phyloP scores from a whole-genome alignment of 2,113 vertebrate genomes.

The Perca flavescens region DNA sequence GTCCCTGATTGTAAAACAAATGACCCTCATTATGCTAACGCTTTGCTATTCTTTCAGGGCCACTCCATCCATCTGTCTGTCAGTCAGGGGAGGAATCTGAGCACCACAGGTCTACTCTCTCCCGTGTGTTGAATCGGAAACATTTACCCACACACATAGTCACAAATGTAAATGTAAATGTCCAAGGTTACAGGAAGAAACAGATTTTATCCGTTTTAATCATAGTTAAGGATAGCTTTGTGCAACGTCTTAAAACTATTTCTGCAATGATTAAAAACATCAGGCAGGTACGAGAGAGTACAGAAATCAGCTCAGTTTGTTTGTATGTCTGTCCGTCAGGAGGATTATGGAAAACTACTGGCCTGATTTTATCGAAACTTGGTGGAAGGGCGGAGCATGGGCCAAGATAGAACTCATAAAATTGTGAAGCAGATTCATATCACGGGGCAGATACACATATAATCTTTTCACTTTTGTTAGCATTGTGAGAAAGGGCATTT shows the following conservation, averaged over 20 bases:
- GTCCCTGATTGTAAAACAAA: conserved; percentile 17
- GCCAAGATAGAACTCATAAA: no score
- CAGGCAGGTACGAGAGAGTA: background rate
- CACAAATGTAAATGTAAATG: background rate
- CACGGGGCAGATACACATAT: no score
- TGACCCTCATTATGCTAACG: conserved; percentile 23
- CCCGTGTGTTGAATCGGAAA: background rate
- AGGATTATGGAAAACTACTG: no score
- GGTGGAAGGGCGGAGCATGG: no score
- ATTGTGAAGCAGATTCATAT: no score
- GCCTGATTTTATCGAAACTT: no score
- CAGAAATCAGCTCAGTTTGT: background rate
- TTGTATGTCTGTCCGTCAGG: no score
- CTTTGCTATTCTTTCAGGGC: conserved; percentile 4
- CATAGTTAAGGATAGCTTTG: background rate
- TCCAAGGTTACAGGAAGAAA: background rate
- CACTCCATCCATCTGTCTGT: conserved; percentile 1
- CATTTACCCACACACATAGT: background rate
- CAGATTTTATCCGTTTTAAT: background rate
- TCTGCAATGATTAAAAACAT: background rate
- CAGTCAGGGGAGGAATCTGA: background rate
- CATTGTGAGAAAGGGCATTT: no score
- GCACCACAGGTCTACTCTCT: conserved; percentile 7
- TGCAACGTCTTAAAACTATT: background rate
- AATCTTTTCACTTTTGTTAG: no score